Evolutionary conservation across 2,113 vertebrate genomes (phyloP).

Genomic region (Prunella fulvescens): DNA sequence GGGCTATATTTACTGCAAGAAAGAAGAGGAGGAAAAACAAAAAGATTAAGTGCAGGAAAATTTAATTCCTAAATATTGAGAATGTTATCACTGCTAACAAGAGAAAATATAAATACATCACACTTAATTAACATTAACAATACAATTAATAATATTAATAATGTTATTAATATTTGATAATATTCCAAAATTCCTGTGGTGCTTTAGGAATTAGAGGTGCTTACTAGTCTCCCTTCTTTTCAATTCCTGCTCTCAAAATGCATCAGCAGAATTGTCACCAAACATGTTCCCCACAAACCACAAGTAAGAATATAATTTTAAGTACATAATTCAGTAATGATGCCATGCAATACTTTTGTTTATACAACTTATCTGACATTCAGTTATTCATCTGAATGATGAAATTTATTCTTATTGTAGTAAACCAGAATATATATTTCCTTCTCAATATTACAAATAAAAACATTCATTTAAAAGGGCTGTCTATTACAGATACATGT

Average conservation of each 20-base stretch:
- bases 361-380: neutral
- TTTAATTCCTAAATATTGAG: neutral
- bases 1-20: slow-evolving; percentile 90
- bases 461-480: neutral
- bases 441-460: neutral
- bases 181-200: too few relatives aligned
- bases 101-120: neutral
- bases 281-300: neutral
- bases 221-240: neutral
- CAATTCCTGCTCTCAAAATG: neutral
- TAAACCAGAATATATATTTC: neutral
- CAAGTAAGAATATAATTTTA: neutral
- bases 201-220: neutral
- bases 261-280: neutral
- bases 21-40: neutral
- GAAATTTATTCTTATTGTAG: neutral
- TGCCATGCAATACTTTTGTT: neutral
- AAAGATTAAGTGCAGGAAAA: slow-evolving; percentile 18
- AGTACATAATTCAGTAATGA: neutral
- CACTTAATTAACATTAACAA: neutral
- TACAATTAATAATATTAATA: too few relatives aligned
- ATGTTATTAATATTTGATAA: neutral
- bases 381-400: neutral
- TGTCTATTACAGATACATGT: neutral
- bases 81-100: neutral